Conservation (phyloP, 2,797 vertebrate genomes). For the Philypnodon macrostomus region DNA sequence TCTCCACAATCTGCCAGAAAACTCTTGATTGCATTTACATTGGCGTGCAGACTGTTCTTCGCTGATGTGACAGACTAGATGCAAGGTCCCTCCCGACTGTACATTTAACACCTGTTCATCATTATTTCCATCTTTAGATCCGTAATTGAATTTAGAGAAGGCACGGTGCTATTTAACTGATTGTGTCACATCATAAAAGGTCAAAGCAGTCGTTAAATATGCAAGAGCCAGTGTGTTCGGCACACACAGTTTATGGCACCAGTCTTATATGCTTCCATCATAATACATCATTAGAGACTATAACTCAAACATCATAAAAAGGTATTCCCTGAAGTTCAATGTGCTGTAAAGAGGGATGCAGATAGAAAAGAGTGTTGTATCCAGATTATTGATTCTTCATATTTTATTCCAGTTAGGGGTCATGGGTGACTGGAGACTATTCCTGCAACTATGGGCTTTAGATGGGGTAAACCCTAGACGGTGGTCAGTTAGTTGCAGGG, state of each 20-base stretch:
- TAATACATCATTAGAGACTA: neutral
- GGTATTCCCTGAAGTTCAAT: neutral
- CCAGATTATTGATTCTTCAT: too few species aligned
- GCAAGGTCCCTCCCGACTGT: neutral
- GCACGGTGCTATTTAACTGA: neutral
- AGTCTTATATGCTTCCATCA: neutral
- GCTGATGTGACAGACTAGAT: neutral
- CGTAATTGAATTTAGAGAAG: slow-evolving; percentile 8
- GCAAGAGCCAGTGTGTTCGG: neutral
- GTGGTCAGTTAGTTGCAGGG: too few species aligned
- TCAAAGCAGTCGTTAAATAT: slow-evolving; percentile 8
- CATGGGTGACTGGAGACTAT: too few species aligned
- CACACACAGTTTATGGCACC: neutral
- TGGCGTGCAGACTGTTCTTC: neutral
- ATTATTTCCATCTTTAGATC: slow-evolving; percentile 5
- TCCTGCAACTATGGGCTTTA: too few species aligned
- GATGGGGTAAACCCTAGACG: too few species aligned
- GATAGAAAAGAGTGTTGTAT: slow-evolving; percentile 1
- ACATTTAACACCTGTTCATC: slow-evolving; percentile 6
- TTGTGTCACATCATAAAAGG: slow-evolving; percentile 5
- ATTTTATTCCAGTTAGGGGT: too few species aligned
- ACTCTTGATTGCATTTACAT: neutral
- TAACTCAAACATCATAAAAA: slow-evolving; percentile 1
- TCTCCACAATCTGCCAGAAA: neutral
- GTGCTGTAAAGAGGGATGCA: neutral